Evolutionary conservation across 30 jellyfish, hydroid and myxozoan genomes (phyloP), one percentile per base, ranked within the genome.

Genomic region (Haliclystus octoradiatus): DNA sequence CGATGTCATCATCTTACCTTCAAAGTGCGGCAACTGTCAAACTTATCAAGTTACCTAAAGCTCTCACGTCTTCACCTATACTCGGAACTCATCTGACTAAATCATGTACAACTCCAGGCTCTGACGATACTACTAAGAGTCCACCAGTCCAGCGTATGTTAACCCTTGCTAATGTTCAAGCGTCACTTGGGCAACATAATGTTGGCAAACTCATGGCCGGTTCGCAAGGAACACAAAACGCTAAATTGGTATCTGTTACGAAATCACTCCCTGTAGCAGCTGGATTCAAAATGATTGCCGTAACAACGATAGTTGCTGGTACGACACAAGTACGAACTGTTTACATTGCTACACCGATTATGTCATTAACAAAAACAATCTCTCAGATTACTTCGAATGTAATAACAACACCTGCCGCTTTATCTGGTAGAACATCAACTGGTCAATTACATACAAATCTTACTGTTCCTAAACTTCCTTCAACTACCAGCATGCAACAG

Each of bases 271-370:
- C 99, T 5, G 86, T 91, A 75, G 86, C 99, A 3, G 81, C 99
- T 2, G 99, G 99, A 35, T 82, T 91, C 75, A 91, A 91, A 75
- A 91, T 91, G 99, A 91, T 91, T 1, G 95, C 99, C 5, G 99
- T 91, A 5, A 91, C 99, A 9, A 91, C 99, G n/a, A 92, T 91
- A 46, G 95, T 91, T 13, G 95, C 94, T 3, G 99, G 99, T 23
- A 91, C 96, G 26, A 80, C 99, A 15, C 99, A 91, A 65, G 99
- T 91, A 5, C 81, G 81, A 70, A 91, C 99, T 51, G 99, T 91
- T 2, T 91, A 91, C 74, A 91, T 91, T 26, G 99, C 99, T 26
- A 91, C 99, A 0, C 99, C 99, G 72, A 91, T 91, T 22, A 77
- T 91, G 94, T 91, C 99, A 22, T 81, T 91, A 4, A 75, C 99